phyloP scores from a whole-genome alignment of 2,888 invertebrate genomes.

The Coenonympha arcania region DNA sequence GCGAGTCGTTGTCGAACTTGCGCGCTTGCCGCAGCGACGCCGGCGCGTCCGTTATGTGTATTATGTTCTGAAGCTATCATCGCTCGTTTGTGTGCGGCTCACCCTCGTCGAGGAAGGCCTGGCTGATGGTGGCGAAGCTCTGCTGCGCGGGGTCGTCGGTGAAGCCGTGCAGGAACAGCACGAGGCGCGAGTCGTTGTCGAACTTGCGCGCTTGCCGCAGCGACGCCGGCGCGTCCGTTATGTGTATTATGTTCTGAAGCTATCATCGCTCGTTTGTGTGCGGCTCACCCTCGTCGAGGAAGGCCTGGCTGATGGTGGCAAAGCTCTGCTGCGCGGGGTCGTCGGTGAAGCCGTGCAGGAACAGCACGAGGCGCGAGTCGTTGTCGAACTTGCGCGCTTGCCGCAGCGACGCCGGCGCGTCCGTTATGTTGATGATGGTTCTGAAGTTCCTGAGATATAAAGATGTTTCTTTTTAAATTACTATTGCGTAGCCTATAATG shows the following conservation, averaged over 20 bases:
- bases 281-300: slow-evolving; percentile 30
- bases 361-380: slow-evolving; percentile 42
- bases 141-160: slow-evolving; percentile 48
- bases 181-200: slow-evolving; percentile 35
- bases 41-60: slow-evolving; percentile 42
- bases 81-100: too few relatives aligned
- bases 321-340: slow-evolving; percentile 46
- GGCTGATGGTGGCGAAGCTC: slow-evolving; percentile 34
- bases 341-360: slow-evolving; percentile 60
- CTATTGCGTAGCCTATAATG: too few relatives aligned
- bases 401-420: slow-evolving; percentile 36
- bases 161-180: slow-evolving; percentile 60
- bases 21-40: slow-evolving; percentile 32
- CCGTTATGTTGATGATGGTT: slow-evolving; percentile 40
- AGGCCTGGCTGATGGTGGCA: slow-evolving; percentile 36
- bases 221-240: slow-evolving; percentile 38
- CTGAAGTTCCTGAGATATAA: slow-evolving; percentile 28
- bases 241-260: too few relatives aligned
- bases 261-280: too few relatives aligned
- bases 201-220: slow-evolving; percentile 34
- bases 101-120: neutral
- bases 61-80: too few relatives aligned
- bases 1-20: slow-evolving; percentile 32
- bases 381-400: slow-evolving; percentile 32
- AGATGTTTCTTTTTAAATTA: neutral